A percentile compares a stretch with the other conserved stretches of the same genome.
Evolutionary conservation across 1,140 invertebrate species (phyloP).

Genomic region (Belonocnema kinseyi): DNA sequence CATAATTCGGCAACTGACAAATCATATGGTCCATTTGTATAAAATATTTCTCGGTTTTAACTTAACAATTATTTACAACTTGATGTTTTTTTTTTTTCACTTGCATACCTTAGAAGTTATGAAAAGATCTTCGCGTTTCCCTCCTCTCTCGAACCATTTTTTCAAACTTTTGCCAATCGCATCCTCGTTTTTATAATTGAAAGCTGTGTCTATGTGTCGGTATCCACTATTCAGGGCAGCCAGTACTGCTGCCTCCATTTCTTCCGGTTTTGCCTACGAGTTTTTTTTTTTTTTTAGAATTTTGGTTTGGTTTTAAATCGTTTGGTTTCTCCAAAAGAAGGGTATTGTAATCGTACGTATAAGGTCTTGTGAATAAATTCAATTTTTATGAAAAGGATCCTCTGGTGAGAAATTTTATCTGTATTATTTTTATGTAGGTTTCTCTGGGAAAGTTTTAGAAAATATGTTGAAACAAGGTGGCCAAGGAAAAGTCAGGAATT

Average conservation of each 20-base stretch:
- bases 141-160: conserved; percentile 83
- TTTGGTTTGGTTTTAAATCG: not conserved
- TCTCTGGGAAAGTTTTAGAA: too few species aligned
- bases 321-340: too few species aligned
- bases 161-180: conserved; percentile 86
- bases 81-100: not conserved
- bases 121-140: conserved; percentile 87
- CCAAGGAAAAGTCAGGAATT: too few species aligned
- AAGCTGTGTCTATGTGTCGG: conserved; percentile 88
- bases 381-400: conserved; percentile 34
- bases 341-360: too few species aligned
- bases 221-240: conserved; percentile 81
- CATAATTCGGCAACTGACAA: conserved; percentile 78
- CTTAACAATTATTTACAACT: conserved; percentile 32
- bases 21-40: not conserved
- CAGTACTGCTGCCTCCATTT: conserved; percentile 82
- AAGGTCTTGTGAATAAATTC: not conserved
- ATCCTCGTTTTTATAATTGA: conserved; percentile 88
- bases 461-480: not conserved
- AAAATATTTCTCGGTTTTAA: conserved; percentile 1
- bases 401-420: too few species aligned
- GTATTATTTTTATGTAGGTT: too few species aligned
- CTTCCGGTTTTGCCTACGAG: conserved; percentile 80
- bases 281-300: conserved; percentile 39
- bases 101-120: conserved; percentile 85